These are phyloP conservation scores for Hemicordylus capensis DNA, from an alignment of 2,113 vertebrate genomes.

Conservation along the genomic window DNA sequence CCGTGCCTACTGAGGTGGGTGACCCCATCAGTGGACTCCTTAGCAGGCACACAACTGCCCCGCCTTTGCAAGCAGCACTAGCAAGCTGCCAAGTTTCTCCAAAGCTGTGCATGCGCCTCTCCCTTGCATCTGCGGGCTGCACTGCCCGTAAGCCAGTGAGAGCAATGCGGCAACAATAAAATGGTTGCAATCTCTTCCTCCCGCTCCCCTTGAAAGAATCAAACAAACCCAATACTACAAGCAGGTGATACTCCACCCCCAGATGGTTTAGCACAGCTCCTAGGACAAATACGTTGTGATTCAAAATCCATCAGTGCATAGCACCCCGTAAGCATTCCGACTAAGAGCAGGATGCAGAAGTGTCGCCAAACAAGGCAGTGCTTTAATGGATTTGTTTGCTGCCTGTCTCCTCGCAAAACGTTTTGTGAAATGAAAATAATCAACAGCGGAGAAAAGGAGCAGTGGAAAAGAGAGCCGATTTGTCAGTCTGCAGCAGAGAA, in stretches of 20 bases:
- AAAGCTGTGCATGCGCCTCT: no score
- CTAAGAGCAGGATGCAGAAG: not conserved
- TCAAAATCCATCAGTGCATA: slow-evolving; percentile 16
- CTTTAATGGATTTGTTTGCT: slow-evolving; percentile 13
- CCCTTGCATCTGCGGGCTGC: no score
- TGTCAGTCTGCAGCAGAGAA: not conserved
- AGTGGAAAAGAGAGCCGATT: not conserved
- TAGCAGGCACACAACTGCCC: no score
- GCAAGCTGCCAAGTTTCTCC: no score
- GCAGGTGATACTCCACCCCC: not conserved
- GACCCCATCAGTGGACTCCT: no score
- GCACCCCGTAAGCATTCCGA: not conserved
- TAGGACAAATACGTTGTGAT: not conserved
- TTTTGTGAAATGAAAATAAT: slow-evolving; percentile 15
- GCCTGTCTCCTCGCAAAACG: slow-evolving; percentile 2
- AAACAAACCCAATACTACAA: not conserved
- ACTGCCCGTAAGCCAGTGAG: no score
- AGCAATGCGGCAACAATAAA: slow-evolving; percentile 3
- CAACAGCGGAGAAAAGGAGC: not conserved
- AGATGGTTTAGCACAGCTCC: not conserved
- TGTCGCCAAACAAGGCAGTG: not conserved
- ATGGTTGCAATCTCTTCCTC: not conserved
- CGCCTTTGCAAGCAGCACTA: no score
- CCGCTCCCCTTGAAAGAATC: not conserved
- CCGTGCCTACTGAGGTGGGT: no score